Evolutionary conservation across 2,888 invertebrate genomes (phyloP).

Genomic region (Odontomyia ornata): DNA sequence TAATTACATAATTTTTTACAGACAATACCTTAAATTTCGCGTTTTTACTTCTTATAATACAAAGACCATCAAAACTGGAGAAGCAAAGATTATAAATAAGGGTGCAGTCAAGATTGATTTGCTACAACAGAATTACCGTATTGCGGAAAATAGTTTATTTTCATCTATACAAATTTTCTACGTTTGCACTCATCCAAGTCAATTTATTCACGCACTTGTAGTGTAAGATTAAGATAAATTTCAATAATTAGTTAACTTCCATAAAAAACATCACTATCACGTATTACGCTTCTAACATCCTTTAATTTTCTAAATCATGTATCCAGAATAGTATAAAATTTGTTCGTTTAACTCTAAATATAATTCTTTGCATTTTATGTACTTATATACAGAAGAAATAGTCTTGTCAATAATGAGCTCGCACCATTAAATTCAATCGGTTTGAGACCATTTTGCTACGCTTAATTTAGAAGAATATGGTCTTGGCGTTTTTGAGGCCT

Average conservation of each 20-base stretch:
- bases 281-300: constrained; percentile 7
- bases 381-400: not conserved
- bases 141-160: not conserved
- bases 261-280: constrained; percentile 20
- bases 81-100: too few species aligned
- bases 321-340: too few species aligned
- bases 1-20: constrained; percentile 16
- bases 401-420: too few species aligned
- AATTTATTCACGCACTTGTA: not conserved
- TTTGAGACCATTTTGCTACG: not conserved
- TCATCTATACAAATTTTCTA: too few species aligned
- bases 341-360: not conserved
- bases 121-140: not conserved
- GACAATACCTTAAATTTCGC: not conserved
- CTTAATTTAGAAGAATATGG: too few species aligned
- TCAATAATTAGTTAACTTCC: constrained; percentile 23
- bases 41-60: constrained; percentile 12
- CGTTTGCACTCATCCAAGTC: not conserved
- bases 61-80: too few species aligned
- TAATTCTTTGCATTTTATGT: not conserved
- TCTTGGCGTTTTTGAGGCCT: too few species aligned
- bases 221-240: not conserved
- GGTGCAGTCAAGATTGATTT: not conserved
- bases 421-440: not conserved
- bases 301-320: constrained; percentile 30